Percentiles rank a stretch among this genome's conserved stretches.
These are phyloP conservation scores for Morelia viridis DNA, from an alignment of 2,797 vertebrate genomes.

Conservation along the genomic window DNA sequence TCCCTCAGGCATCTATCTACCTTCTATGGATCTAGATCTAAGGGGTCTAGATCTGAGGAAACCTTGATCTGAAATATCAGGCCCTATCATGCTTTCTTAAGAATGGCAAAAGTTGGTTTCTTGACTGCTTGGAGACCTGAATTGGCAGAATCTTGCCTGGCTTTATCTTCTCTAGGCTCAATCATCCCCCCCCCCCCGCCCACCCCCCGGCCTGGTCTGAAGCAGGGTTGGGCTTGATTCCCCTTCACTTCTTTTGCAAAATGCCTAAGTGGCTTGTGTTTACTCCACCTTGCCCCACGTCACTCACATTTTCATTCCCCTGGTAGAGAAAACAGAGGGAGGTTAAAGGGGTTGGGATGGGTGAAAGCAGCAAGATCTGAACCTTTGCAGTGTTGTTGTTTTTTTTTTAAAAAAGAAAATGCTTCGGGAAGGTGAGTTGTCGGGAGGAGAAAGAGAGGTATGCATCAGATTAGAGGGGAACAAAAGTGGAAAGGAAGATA, in stretches of 20 bases:
- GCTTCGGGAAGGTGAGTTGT: not conserved
- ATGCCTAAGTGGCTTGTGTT: not conserved
- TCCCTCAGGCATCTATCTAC: not conserved
- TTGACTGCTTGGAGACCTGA: fast-evolving
- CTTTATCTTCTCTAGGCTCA: not conserved
- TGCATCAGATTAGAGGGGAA: constrained; percentile 64
- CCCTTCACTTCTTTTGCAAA: not conserved
- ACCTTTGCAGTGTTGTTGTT: constrained; percentile 45
- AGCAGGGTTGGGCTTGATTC: not conserved
- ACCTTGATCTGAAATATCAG: no score
- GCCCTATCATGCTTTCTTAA: not conserved
- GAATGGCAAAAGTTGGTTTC: fast-evolving
- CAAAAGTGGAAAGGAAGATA: constrained; percentile 66
- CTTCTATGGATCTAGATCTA: not conserved
- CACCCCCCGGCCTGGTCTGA: not conserved
- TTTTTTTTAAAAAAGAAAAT: not conserved
- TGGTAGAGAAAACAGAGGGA: not conserved
- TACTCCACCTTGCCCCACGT: not conserved
- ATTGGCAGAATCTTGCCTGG: not conserved
- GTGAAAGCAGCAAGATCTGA: not conserved
- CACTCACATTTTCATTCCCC: constrained; percentile 35
- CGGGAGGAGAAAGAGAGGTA: constrained; percentile 13
- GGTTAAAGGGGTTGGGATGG: constrained; percentile 21
- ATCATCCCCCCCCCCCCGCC: fast-evolving
- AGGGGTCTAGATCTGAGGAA: no score